Percentiles rank a stretch among this genome's conserved stretches.
These are phyloP conservation scores for Drosophila ananassae DNA, from an alignment of 1,140 invertebrate genomes.

Conservation along the genomic window DNA sequence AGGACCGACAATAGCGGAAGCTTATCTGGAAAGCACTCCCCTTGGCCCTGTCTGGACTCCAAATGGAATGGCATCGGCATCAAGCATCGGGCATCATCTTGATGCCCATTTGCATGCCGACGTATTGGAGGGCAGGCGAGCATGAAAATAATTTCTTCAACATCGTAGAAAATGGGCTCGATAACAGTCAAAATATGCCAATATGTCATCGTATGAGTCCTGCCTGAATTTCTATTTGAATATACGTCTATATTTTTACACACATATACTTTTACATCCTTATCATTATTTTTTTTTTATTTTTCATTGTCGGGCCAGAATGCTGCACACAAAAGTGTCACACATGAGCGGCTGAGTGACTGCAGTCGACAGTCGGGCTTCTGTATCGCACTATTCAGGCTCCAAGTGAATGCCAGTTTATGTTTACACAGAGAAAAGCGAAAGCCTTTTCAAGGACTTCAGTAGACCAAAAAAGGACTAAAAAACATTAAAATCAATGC, in stretches of 20 bases:
- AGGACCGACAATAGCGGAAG: constrained; percentile 67
- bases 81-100: neutral
- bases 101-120: constrained; percentile 58
- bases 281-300: neutral
- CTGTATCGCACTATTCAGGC: constrained; percentile 37
- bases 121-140: constrained; percentile 62
- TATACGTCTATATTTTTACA: neutral
- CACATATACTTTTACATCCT: neutral
- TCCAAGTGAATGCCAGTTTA: constrained; percentile 65
- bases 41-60: neutral
- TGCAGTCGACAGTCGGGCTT: constrained; percentile 49
- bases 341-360: constrained; percentile 59
- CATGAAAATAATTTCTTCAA: constrained; percentile 74
- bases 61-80: constrained; percentile 10
- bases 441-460: neutral
- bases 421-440: constrained; percentile 23
- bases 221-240: constrained; percentile 1
- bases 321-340: constrained; percentile 70
- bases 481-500: no score
- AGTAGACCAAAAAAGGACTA: no score
- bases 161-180: constrained; percentile 47
- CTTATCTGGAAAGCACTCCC: constrained; percentile 54
- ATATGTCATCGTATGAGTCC: constrained; percentile 13
- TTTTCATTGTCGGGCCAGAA: constrained; percentile 2
- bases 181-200: constrained; percentile 76